Evolutionary conservation across 1,140 invertebrate genomes (phyloP), one percentile per base, ranked within the genome.

Genomic region (Muscidifurax raptorellus): DNA sequence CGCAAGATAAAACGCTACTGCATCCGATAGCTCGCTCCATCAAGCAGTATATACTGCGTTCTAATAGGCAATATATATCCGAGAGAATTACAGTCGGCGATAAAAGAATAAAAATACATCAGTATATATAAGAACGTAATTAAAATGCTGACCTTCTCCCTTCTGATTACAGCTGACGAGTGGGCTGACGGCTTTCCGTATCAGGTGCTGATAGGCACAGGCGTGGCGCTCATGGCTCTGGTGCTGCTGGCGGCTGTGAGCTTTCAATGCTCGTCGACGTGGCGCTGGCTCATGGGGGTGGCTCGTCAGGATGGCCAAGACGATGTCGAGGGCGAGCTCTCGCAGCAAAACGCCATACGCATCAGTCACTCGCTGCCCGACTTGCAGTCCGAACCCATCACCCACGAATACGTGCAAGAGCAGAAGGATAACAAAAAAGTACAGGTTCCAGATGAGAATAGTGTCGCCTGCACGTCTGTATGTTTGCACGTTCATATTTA

Each of bases 341-440:
- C 95, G 0, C 94, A 95, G 40, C 95, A 96, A 87, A 94, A 95
- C 10, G 94, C 95, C 1, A 96, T 96, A 81, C 94, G 95, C 15
- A 96, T 96, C 88, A 96, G 95, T 87, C 95, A 96, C 89, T 96
- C 96, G 0, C 91, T 96, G 18, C 96, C 96, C 0, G 96, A 96
- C 87, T 92, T 96, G 10, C 95, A 96, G 87, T 95, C 95, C 0
- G 95, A 96, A 84, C 95, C 95, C 0, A 90, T 96, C 64, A 95
- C 95, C 86, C 95, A 96, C 76, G 95, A 96, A 88, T 96, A 96
- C 87, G 94, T 96, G 0, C 95, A 96, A 86, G 95, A 96, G 82
- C 94, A 95, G 81, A 96, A 96, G 88, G 95, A 96, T 44, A 94
- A 86, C 71, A 96, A 96, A 87, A 96, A 96, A 93, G 95, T 96